Conservation (phyloP, 2,113 vertebrate genomes). For the Leptodactylus fuscus region DNA sequence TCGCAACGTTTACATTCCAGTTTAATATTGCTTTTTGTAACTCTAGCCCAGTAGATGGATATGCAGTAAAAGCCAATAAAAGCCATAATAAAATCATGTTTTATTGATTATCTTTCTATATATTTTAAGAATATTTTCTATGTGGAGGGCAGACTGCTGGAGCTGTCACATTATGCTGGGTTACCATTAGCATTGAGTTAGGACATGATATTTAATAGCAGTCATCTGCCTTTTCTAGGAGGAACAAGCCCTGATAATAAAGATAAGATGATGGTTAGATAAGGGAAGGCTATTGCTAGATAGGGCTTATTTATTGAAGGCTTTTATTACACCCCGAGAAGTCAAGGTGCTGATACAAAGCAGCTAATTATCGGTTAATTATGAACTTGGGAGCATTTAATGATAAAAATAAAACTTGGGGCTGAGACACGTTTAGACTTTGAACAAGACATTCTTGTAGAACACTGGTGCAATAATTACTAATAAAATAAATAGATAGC, state of each 20-base stretch:
- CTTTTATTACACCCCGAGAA: conserved; percentile 79
- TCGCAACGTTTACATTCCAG: background rate
- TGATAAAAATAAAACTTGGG: conserved; percentile 73
- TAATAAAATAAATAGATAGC: conserved; percentile 88
- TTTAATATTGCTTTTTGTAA: background rate
- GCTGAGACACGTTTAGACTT: conserved; percentile 76
- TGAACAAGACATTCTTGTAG: conserved; percentile 78
- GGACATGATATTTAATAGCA: conserved; percentile 65
- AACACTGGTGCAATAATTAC: conserved; percentile 83
- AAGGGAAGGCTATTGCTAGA: conserved; percentile 74
- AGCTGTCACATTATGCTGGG: conserved; percentile 3
- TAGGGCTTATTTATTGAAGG: conserved; percentile 81
- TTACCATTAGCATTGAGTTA: conserved; percentile 32
- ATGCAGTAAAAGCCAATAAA: background rate
- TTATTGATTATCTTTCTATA: too few relatives aligned
- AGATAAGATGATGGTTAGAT: conserved; percentile 81
- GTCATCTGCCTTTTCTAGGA: conserved; percentile 74
- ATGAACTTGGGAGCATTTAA: conserved; percentile 81
- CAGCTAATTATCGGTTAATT: conserved; percentile 88
- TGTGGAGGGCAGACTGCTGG: too few relatives aligned
- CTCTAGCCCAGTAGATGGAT: background rate
- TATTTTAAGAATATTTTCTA: background rate
- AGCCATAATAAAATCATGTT: too few relatives aligned
- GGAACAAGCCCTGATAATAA: conserved; percentile 78
- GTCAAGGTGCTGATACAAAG: conserved; percentile 78